These are phyloP conservation scores for Schizopygopsis malacanthus DNA, from an alignment of 2,797 vertebrate genomes.

Conservation along the genomic window DNA sequence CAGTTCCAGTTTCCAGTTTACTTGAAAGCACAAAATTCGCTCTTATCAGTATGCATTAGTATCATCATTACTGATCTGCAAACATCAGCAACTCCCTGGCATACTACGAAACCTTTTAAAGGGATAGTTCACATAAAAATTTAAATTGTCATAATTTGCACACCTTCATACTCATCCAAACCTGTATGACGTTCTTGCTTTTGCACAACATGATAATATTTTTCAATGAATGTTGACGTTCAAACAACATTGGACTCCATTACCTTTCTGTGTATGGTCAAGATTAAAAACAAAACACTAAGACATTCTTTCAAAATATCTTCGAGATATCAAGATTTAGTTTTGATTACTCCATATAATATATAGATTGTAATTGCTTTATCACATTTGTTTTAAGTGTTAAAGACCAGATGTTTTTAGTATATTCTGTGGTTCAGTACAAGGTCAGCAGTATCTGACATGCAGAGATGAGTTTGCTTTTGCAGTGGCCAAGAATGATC, in stretches of 20 bases:
- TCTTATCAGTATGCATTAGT: background rate
- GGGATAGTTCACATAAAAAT: background rate
- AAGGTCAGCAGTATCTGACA: constrained; percentile 16
- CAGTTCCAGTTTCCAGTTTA: background rate
- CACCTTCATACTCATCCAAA: background rate
- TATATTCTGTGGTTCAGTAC: constrained; percentile 9
- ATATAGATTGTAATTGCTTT: background rate
- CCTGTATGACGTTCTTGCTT: background rate
- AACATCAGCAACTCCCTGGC: background rate
- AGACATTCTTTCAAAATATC: background rate
- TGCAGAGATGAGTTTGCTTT: constrained; percentile 22
- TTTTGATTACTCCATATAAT: background rate
- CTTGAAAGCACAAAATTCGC: background rate
- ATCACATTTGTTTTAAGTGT: background rate
- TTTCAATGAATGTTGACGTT: background rate
- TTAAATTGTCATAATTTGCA: too few relatives aligned
- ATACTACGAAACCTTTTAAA: background rate
- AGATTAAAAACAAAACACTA: background rate
- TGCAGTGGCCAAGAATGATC: background rate
- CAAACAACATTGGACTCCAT: background rate
- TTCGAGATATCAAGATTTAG: background rate
- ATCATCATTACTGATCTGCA: background rate
- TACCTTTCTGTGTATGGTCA: background rate
- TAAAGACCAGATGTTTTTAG: background rate
- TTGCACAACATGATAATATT: background rate